Conservation (phyloP, 2,797 vertebrate genomes). For the Pachyuromys duprasi region DNA sequence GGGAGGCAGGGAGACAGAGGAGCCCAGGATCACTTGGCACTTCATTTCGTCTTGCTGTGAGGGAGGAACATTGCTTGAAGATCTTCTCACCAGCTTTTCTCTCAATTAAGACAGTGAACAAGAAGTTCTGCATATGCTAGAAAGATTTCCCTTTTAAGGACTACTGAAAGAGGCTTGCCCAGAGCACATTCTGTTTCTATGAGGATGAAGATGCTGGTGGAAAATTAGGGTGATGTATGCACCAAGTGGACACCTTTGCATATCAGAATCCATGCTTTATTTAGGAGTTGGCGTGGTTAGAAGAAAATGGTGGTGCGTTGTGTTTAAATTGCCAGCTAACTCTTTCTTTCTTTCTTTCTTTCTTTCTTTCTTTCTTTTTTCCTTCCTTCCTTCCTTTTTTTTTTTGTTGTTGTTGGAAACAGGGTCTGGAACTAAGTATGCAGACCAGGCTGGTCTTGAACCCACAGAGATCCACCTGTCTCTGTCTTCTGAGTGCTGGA, state of each 20-base stretch:
- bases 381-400: background rate
- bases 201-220: background rate
- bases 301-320: background rate
- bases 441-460: background rate
- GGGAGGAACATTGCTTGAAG: constrained; percentile 50
- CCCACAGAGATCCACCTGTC: background rate
- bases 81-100: background rate
- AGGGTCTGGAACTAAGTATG: background rate
- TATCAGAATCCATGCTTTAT: background rate
- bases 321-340: background rate
- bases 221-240: background rate
- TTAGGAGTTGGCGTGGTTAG: background rate
- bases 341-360: too few relatives aligned
- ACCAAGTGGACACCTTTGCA: background rate
- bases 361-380: too few relatives aligned
- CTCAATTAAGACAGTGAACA: background rate
- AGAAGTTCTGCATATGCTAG: background rate
- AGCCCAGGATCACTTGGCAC: background rate
- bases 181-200: background rate
- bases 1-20: constrained; percentile 1
- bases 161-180: background rate
- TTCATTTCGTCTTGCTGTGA: constrained; percentile 42
- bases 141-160: constrained; percentile 14
- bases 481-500: background rate
- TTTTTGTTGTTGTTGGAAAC: background rate